phyloP scores from a whole-genome alignment of 1,140 invertebrate species.

The Thaumatotibia leucotreta region DNA sequence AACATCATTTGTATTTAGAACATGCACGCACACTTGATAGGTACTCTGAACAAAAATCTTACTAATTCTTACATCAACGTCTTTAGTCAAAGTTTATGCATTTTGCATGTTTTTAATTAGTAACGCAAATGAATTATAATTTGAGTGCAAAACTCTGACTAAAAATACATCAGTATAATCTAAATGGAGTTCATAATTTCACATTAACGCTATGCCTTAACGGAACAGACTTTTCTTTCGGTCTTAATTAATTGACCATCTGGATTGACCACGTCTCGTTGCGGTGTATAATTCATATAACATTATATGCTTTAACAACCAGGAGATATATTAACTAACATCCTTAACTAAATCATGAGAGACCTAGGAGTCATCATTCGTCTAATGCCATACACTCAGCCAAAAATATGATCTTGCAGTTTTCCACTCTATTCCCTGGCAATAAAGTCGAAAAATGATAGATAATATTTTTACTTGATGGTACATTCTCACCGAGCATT shows the following conservation, averaged over 20 bases:
- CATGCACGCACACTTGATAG: not conserved
- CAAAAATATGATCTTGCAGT: too few species aligned
- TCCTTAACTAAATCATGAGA: constrained; percentile 56
- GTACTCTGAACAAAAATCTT: not conserved
- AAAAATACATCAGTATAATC: constrained; percentile 32
- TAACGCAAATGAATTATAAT: not conserved
- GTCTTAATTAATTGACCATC: constrained; percentile 68
- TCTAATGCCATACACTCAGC: too few species aligned
- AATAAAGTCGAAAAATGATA: too few species aligned
- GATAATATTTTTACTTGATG: too few species aligned
- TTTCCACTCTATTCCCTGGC: too few species aligned
- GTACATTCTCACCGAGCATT: not conserved
- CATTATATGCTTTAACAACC: constrained; percentile 66
- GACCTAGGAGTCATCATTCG: constrained; percentile 40
- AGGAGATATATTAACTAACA: constrained; percentile 64
- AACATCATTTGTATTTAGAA: not conserved
- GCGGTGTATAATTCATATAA: constrained; percentile 34
- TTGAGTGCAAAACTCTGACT: constrained; percentile 26
- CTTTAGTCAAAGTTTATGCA: constrained; percentile 26
- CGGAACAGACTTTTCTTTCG: constrained; percentile 43
- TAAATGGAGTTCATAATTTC: constrained; percentile 23
- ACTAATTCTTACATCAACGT: constrained; percentile 20
- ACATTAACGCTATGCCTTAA: constrained; percentile 38
- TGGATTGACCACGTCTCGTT: constrained; percentile 49
- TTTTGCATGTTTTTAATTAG: not conserved